Percentiles rank a stretch among this genome's conserved stretches.
phyloP scores from a whole-genome alignment of 2,797 vertebrate genomes.

The Poecilia gillii region DNA sequence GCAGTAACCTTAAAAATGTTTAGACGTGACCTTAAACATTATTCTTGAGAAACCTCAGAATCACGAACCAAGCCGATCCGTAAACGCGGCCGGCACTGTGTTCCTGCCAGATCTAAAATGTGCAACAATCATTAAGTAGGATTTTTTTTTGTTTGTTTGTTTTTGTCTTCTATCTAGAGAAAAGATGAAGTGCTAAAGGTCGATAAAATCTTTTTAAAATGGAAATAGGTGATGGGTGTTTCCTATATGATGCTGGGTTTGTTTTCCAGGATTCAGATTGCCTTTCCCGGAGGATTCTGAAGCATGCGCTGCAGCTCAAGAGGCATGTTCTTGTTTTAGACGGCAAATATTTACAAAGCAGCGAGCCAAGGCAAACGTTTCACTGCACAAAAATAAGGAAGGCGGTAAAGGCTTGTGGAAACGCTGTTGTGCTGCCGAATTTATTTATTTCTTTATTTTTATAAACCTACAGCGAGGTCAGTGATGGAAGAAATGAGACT shows the following conservation, averaged over 20 bases:
- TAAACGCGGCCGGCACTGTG: not conserved
- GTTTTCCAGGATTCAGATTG: constrained; percentile 41
- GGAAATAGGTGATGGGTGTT: constrained; percentile 27
- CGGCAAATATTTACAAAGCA: constrained; percentile 79
- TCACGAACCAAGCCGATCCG: constrained; percentile 27
- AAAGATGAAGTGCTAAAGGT: constrained; percentile 32
- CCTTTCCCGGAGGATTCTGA: constrained; percentile 63
- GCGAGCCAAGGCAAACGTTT: constrained; percentile 76
- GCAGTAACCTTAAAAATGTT: constrained; percentile 57
- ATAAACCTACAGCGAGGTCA: constrained; percentile 13
- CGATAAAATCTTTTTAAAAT: constrained; percentile 36
- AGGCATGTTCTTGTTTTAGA: constrained; percentile 78
- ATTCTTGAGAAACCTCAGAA: constrained; percentile 48
- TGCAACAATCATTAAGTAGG: constrained; percentile 6
- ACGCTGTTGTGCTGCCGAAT: constrained; percentile 52
- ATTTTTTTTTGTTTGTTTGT: not conserved
- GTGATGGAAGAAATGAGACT: constrained; percentile 15
- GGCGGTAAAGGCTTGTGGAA: constrained; percentile 62
- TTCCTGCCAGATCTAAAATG: not conserved
- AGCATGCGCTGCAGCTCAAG: constrained; percentile 64
- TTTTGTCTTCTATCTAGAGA: constrained; percentile 14
- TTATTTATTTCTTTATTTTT: constrained; percentile 12
- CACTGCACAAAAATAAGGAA: constrained; percentile 71
- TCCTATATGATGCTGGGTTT: constrained; percentile 19
- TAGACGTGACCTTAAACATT: constrained; percentile 57